Evolutionary conservation across 2,113 vertebrate genomes (phyloP).

Genomic region (Monopterus albus): DNA sequence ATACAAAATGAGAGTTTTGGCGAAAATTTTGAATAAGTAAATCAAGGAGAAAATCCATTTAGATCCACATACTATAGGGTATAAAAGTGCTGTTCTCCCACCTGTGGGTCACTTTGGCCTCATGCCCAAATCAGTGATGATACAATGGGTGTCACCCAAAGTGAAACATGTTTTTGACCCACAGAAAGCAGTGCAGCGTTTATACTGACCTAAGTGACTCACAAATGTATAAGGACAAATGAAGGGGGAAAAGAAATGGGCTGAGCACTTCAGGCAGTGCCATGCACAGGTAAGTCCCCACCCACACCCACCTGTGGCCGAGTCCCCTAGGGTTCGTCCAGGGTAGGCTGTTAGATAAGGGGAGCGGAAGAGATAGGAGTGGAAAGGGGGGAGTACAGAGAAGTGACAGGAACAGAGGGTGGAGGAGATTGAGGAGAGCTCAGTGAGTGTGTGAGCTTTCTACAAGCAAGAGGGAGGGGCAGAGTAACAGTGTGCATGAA

Average conservation of each 20-base stretch:
- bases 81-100: conserved; percentile 8
- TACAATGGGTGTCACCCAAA: background rate
- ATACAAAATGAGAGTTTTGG: background rate
- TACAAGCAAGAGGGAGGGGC: conserved; percentile 49
- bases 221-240: conserved; percentile 42
- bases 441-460: conserved; percentile 62
- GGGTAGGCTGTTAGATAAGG: conserved; percentile 91
- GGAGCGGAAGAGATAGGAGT: conserved; percentile 62
- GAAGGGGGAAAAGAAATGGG: conserved; percentile 52
- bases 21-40: background rate
- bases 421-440: conserved; percentile 60
- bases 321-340: conserved; percentile 91
- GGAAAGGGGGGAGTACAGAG: conserved; percentile 68
- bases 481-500: conserved; percentile 49
- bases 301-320: conserved; percentile 92
- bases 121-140: background rate
- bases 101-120: conserved; percentile 28
- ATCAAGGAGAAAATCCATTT: no score
- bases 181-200: conserved; percentile 9
- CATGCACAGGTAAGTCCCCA: conserved; percentile 82
- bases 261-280: conserved; percentile 74
- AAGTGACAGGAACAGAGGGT: conserved; percentile 51
- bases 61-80: no score
- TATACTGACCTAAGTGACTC: background rate
- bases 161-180: conserved; percentile 13